Evolutionary conservation across 2,113 vertebrate genomes (phyloP).

Genomic region (Leptocoma aspasia): DNA sequence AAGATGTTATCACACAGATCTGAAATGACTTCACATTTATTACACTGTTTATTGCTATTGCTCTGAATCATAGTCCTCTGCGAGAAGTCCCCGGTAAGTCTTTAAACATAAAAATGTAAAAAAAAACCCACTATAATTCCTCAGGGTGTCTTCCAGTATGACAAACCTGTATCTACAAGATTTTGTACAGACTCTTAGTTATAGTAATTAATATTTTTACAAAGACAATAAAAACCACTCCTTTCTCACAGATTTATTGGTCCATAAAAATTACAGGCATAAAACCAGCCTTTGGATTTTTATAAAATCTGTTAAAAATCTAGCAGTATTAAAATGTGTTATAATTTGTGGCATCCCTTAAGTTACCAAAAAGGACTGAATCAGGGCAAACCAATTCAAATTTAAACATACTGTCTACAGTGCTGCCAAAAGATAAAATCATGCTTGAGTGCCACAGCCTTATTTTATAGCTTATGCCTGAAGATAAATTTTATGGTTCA

Average conservation of each 20-base stretch:
- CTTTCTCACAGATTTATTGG: neutral
- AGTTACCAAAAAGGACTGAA: neutral
- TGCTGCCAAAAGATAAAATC: neutral
- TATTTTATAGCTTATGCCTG: neutral
- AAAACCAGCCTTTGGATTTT: neutral
- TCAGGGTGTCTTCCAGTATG: neutral
- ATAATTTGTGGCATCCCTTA: neutral
- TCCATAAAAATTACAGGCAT: neutral
- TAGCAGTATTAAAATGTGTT: neutral
- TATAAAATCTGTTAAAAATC: neutral
- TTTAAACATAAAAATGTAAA: neutral
- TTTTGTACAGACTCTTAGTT: neutral
- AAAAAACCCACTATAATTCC: neutral
- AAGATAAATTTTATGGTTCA: slow-evolving; percentile 25
- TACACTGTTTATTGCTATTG: neutral
- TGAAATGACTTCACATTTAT: neutral
- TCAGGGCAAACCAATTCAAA: neutral
- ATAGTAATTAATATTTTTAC: neutral
- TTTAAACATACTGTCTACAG: neutral
- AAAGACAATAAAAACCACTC: neutral
- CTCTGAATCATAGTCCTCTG: neutral
- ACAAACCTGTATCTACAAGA: neutral
- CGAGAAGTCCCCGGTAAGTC: neutral
- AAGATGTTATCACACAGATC: neutral
- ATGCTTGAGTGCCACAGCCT: neutral